Percentiles rank a stretch among this genome's conserved stretches.
Evolutionary conservation across 2,888 invertebrate genomes (phyloP).

Genomic region (Mantis religiosa): DNA sequence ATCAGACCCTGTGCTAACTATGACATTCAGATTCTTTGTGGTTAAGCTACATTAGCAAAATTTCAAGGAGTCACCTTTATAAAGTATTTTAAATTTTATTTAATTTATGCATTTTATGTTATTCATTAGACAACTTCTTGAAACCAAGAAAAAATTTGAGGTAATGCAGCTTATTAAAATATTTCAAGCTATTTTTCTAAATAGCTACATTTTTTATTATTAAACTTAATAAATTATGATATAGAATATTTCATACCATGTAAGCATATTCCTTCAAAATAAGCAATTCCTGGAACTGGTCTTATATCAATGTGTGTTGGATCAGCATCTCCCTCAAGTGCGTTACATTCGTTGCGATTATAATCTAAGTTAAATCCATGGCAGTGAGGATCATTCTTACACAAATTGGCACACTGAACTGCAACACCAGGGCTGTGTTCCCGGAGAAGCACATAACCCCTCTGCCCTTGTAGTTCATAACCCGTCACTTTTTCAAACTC

Average conservation of each 20-base stretch:
- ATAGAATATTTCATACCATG: slow-evolving; percentile 34
- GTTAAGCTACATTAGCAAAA: no score
- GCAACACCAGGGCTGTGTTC: slow-evolving; percentile 42
- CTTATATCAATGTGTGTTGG: slow-evolving; percentile 39
- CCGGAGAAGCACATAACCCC: slow-evolving; percentile 37
- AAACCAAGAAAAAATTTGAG: no score
- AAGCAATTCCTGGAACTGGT: slow-evolving; percentile 40
- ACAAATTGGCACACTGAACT: slow-evolving; percentile 42
- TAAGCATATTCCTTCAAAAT: slow-evolving; percentile 42
- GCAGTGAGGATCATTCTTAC: slow-evolving; percentile 42
- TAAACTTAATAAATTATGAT: no score
- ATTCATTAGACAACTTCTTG: no score
- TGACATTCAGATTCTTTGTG: no score
- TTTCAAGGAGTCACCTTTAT: no score
- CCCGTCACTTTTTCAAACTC: slow-evolving; percentile 43
- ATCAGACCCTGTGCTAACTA: no score
- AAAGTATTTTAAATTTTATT: no score
- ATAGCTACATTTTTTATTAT: no score
- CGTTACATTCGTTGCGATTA: slow-evolving; percentile 42
- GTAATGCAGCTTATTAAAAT: no score
- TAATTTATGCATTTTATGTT: no score
- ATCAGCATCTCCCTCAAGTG: slow-evolving; percentile 38
- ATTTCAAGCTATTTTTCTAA: no score
- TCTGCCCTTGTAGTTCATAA: slow-evolving; percentile 38
- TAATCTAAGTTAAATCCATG: slow-evolving; percentile 45